Evolutionary conservation across 2,113 vertebrate species (phyloP), one percentile per base, ranked within the genome.

Genomic region (Cephalophus harveyi): DNA sequence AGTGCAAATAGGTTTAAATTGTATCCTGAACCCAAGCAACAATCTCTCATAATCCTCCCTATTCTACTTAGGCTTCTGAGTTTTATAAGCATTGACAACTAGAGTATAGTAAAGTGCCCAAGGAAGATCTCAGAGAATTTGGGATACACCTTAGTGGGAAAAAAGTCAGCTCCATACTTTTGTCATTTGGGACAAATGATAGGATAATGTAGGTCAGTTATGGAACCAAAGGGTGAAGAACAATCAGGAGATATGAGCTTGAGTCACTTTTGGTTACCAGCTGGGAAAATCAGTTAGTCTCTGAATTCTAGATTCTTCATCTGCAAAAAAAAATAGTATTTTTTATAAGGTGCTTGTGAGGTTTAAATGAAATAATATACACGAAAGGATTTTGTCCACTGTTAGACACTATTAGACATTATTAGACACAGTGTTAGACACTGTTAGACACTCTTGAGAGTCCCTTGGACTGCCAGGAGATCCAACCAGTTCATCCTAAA

Each of bases 1-100:
- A 94, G 6, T 52, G 28, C 55, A 93, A 96, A 93, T 46, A 96
- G 79, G 95, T 71, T 40, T 48, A 93, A 91, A 94, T 36, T 57
- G 0, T 85, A 30, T 81, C 48, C 14, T 83, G 78, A 82, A 43
- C 19, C 28, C 14, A 59, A 82, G 30, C 55, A 82, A 21, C 25
- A 79, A 13, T 50, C 48, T 17, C 16, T 84, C n/a, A 23, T 52
- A 48, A 48, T 48, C 43, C 7, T 88, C 78, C 60, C 43, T 87
- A n/a, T 91, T 48, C n/a, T 90, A 7, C 48, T 94, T 52, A 78
- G 14, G 71, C 15, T 48, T 15, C 33, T 76, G 46, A 54, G 48
- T 57, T 67, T 95, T 89, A 52, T 57, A 67, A 78, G 36, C 40
- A 40, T 33, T 13, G 25, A 93, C 14, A 79, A 62, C 12, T 71